Evolutionary conservation across 92 coral and sea anemone genomes (phyloP), one percentile per base, ranked within the genome.

Genomic region (Pocillopora meandrina): DNA sequence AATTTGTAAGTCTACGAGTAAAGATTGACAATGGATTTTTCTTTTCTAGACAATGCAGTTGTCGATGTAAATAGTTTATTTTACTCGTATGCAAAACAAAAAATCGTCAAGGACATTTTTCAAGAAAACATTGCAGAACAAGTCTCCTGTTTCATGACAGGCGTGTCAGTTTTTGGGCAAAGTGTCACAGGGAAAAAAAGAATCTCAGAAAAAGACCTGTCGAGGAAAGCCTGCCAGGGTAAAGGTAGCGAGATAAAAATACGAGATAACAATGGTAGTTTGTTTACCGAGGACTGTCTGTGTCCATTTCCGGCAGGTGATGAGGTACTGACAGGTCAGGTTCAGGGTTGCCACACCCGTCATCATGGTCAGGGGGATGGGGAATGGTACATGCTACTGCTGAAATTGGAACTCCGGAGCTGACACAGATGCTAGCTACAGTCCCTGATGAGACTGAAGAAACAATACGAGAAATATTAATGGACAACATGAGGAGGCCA

Each of bases 261-360:
- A 7, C 18, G 16, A 59, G 62, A 59, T 12, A 12, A 7, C 14
- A 59, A 59, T 16, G 10, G 62, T 10, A 66, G 31, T 10, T 42
- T 23, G 42, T 34, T 61, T 83, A 83, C 86, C 86, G 86, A 33
- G 86, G 74, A 8, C 10, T 15, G 19, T 74, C 86, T 76, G 90
- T 93, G 70, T 89, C 89, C 84, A 91, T 94, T 80, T 94, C 93
- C 14, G 98, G 98, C 82, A 90, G 86, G 71, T 89, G 93, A 89
- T 60, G 89, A 55, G 93, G 92, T 18, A 82, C 83, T 74, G 87
- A 79, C 31, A 91, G 78, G 87, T 94, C 98, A 2, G 84, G 92
- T 61, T 92, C 98, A 17, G 92, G 93, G 60, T 93, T 90, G 61
- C 89, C 86, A 52, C 88, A 87, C 18, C 95, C 95, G 5, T 75